Conservation (phyloP, 2,113 vertebrate genomes). For the Taurulus bubalis region DNA sequence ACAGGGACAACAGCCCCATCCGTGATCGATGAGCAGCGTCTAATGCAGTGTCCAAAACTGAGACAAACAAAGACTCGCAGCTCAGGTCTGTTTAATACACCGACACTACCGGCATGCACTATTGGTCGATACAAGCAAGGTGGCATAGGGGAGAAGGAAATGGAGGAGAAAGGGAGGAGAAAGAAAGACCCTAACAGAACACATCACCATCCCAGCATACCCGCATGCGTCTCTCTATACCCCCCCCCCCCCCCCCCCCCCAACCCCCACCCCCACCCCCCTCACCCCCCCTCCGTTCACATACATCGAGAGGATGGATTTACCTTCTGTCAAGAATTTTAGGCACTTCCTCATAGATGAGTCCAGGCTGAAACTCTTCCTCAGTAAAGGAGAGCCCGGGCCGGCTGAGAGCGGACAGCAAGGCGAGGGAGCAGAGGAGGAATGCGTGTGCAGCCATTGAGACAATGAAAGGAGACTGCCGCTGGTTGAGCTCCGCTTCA, state of each 20-base stretch:
- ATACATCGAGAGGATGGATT: conserved; percentile 64
- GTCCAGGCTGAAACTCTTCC: conserved; percentile 69
- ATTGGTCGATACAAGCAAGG: conserved; percentile 45
- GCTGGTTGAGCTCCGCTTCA: conserved; percentile 83
- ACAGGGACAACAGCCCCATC: conserved; percentile 73
- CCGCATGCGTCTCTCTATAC: conserved; percentile 56
- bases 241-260: conserved; percentile 38
- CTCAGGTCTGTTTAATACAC: conserved; percentile 39
- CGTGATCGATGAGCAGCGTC: conserved; percentile 77
- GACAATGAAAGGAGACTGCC: conserved; percentile 83
- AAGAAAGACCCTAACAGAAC: conserved; percentile 41
- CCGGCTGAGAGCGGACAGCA: conserved; percentile 77
- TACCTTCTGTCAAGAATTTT: conserved; percentile 85
- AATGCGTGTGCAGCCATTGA: conserved; percentile 86
- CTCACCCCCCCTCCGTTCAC: conserved; percentile 51
- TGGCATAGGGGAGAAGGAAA: conserved; percentile 26
- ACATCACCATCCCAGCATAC: conserved; percentile 77
- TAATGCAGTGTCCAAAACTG: conserved; percentile 73
- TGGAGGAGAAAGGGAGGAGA: conserved; percentile 6
- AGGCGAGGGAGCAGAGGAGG: conserved; percentile 78
- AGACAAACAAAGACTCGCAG: conserved; percentile 75
- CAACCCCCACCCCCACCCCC: not conserved
- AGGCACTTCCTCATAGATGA: conserved; percentile 84
- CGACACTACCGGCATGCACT: not conserved
- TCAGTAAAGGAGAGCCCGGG: conserved; percentile 71